A percentile compares a stretch with the other conserved stretches of the same genome.
Evolutionary conservation across 2,797 vertebrate genomes (phyloP).

Genomic region (Dryobates pubescens): DNA sequence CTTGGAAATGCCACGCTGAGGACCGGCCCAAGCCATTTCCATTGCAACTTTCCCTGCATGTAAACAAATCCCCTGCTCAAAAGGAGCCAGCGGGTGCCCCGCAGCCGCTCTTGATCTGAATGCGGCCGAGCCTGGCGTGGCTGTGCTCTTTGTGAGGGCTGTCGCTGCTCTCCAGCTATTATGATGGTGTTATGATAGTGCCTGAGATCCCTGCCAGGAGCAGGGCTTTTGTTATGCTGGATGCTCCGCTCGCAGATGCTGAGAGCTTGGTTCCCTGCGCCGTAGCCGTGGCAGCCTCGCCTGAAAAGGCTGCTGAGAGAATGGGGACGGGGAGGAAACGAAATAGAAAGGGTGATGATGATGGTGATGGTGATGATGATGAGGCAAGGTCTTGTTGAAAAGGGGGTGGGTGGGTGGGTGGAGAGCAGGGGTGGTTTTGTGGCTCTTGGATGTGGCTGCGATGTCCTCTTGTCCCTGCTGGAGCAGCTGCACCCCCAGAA

Average conservation of each 20-base stretch:
- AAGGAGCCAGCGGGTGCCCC: background rate
- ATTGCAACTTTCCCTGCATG: background rate
- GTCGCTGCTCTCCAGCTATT: background rate
- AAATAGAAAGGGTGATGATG: background rate
- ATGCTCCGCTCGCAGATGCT: background rate
- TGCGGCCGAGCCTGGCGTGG: background rate
- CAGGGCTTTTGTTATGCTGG: background rate
- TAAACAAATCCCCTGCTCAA: background rate
- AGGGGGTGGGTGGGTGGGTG: background rate
- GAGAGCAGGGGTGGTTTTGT: background rate
- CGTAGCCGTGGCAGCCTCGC: rapidly evolving
- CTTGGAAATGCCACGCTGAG: background rate
- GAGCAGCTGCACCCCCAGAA: rapidly evolving
- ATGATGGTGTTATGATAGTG: background rate
- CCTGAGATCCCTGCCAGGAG: background rate
- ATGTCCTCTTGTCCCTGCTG: rapidly evolving
- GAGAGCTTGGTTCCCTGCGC: rapidly evolving
- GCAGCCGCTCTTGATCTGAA: background rate
- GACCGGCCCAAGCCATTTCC: background rate
- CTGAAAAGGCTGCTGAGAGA: background rate
- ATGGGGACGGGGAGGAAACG: background rate
- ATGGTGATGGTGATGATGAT: rapidly evolving
- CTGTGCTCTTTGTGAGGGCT: background rate
- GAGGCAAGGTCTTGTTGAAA: background rate
- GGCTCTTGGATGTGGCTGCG: background rate